Evolutionary conservation across 2,797 vertebrate genomes (phyloP).

Genomic region (Eulemur rubriventer): DNA sequence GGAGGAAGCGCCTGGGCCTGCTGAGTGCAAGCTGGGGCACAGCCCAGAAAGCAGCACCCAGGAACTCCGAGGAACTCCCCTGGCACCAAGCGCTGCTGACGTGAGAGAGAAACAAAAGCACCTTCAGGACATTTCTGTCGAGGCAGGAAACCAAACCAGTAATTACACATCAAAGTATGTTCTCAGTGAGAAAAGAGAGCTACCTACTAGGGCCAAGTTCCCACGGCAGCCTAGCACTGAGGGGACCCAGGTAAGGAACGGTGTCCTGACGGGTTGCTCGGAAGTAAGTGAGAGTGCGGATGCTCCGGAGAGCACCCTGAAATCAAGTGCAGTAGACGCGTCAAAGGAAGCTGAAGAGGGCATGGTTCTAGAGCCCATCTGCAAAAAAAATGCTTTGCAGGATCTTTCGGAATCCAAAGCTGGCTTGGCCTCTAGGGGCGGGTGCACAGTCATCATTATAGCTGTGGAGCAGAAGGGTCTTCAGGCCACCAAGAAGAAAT

Average conservation of each 20-base stretch:
- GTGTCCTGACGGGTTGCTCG: neutral
- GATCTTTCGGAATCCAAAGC: constrained; percentile 13
- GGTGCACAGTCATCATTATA: constrained; percentile 66
- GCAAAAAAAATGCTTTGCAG: constrained; percentile 30
- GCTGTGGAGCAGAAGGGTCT: constrained; percentile 77
- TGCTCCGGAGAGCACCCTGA: constrained; percentile 34
- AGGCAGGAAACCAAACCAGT: constrained; percentile 64
- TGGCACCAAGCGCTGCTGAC: neutral
- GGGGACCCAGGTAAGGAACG: neutral
- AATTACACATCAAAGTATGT: neutral
- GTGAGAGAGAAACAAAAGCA: constrained; percentile 19
- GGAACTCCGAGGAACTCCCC: neutral
- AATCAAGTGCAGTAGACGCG: neutral
- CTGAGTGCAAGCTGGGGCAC: neutral
- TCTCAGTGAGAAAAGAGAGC: constrained; percentile 35
- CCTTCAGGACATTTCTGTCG: constrained; percentile 15
- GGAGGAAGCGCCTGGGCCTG: constrained; percentile 9
- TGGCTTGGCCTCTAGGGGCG: constrained; percentile 12
- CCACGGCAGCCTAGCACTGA: neutral
- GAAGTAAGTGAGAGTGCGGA: neutral
- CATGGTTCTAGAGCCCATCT: neutral
- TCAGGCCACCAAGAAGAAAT: constrained; percentile 68
- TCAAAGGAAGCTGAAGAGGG: neutral
- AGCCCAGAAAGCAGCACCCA: constrained; percentile 17
- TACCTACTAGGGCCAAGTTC: neutral